Conservation (phyloP, 1,140 invertebrate species). For the Panonychus citri region DNA sequence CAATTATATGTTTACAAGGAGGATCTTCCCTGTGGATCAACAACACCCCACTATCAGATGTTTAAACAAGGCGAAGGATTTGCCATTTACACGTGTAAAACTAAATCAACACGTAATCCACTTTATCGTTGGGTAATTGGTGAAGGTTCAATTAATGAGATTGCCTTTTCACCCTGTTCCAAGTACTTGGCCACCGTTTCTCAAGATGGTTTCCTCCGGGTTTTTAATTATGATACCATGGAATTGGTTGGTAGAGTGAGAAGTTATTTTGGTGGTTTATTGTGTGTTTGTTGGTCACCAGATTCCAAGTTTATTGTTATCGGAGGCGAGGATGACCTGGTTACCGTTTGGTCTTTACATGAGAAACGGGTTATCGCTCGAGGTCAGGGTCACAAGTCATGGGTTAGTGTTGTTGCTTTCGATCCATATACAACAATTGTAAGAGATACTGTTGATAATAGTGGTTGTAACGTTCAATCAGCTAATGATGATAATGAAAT, state of each 20-base stretch:
- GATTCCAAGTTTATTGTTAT: constrained; percentile 85
- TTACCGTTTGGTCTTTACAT: constrained; percentile 87
- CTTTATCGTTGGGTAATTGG: constrained; percentile 62
- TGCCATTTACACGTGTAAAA: constrained; percentile 81
- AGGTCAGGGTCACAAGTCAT: constrained; percentile 75
- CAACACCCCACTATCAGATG: constrained; percentile 62
- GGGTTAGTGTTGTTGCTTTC: constrained; percentile 91
- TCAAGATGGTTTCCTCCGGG: constrained; percentile 83
- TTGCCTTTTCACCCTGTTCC: constrained; percentile 85
- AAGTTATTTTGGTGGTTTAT: constrained; percentile 84
- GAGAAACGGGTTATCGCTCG: constrained; percentile 81
- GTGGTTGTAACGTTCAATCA: constrained; percentile 22
- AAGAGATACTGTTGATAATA: constrained; percentile 19
- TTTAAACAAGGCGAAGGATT: constrained; percentile 88
- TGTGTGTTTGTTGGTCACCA: constrained; percentile 91
- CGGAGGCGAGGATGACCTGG: constrained; percentile 93
- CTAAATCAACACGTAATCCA: constrained; percentile 85
- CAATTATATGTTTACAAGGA: constrained; percentile 94
- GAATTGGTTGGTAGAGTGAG: constrained; percentile 68
- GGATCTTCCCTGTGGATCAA: constrained; percentile 59
- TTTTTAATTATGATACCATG: constrained; percentile 94
- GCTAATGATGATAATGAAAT: background rate
- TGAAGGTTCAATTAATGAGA: constrained; percentile 72
- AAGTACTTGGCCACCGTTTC: constrained; percentile 73
- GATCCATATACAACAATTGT: constrained; percentile 61